phyloP scores from a whole-genome alignment of 2,113 vertebrate genomes.

The Poeciliopsis retropinna region DNA sequence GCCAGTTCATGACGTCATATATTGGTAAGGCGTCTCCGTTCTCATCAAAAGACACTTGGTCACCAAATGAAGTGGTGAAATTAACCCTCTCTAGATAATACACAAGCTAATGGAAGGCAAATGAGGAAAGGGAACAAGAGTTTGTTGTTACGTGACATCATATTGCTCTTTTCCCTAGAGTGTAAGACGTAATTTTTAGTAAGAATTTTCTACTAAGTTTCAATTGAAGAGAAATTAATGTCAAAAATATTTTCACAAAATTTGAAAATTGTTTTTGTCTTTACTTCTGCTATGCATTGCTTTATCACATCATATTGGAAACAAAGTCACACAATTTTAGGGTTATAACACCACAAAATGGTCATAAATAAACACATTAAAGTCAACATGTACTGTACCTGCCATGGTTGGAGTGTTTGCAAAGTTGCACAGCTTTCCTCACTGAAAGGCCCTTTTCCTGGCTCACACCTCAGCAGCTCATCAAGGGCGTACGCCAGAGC shows the following conservation, averaged over 20 bases:
- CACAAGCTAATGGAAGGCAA: constrained; percentile 38
- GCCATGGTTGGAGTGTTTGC: constrained; percentile 66
- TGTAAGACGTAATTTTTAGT: too few species aligned
- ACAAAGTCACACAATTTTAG: too few species aligned
- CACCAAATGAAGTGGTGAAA: constrained; percentile 74
- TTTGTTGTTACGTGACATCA: too few species aligned
- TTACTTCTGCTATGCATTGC: too few species aligned
- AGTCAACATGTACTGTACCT: constrained; percentile 48
- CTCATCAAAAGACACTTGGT: constrained; percentile 75
- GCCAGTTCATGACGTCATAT: constrained; percentile 80
- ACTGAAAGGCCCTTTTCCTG: constrained; percentile 69
- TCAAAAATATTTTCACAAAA: too few species aligned
- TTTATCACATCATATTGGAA: too few species aligned
- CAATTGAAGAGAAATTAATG: too few species aligned
- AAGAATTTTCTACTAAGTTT: too few species aligned
- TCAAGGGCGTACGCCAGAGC: constrained; percentile 74
- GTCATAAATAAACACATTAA: too few species aligned
- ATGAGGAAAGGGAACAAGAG: neutral
- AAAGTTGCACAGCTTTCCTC: constrained; percentile 64
- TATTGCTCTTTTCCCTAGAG: too few species aligned
- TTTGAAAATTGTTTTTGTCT: too few species aligned
- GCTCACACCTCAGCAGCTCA: constrained; percentile 65
- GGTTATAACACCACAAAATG: too few species aligned
- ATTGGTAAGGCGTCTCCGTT: constrained; percentile 79
- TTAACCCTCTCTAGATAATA: constrained; percentile 71